Evolutionary conservation across 2,888 invertebrate species (phyloP).

Genomic region (Schizotus pectinicornis): DNA sequence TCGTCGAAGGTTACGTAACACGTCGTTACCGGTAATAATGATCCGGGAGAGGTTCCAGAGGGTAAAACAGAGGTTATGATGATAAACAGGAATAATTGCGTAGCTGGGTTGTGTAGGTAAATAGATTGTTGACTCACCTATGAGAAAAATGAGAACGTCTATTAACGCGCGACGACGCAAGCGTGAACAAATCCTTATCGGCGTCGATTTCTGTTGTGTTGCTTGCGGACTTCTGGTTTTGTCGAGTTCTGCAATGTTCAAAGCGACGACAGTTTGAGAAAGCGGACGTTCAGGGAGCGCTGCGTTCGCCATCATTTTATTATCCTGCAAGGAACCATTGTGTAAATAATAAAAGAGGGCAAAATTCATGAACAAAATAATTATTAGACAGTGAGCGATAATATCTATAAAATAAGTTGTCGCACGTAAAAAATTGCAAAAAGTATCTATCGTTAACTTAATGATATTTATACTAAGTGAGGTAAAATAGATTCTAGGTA

Average conservation of each 20-base stretch:
- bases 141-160: slow-evolving; percentile 15
- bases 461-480: no score
- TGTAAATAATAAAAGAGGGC: background rate
- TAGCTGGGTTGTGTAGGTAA: background rate
- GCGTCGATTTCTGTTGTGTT: slow-evolving; percentile 8
- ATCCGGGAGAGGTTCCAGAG: no score
- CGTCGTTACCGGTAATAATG: no score
- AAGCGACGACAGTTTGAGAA: slow-evolving; percentile 21
- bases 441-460: no score
- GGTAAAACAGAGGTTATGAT: no score
- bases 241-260: slow-evolving; percentile 36
- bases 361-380: background rate
- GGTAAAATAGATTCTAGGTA: no score
- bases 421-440: no score
- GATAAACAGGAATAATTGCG: no score
- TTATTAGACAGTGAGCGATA: background rate
- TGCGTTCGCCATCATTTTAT: slow-evolving; percentile 51
- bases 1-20: no score
- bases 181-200: slow-evolving; percentile 12
- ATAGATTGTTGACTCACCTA: slow-evolving; percentile 22
- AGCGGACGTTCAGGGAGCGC: slow-evolving; percentile 41
- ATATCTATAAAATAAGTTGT: no score
- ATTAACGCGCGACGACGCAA: slow-evolving; percentile 12
- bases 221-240: slow-evolving; percentile 3
- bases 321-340: slow-evolving; percentile 47